phyloP scores from a whole-genome alignment of 2,888 invertebrate species.

The Clepsis dumicolana region DNA sequence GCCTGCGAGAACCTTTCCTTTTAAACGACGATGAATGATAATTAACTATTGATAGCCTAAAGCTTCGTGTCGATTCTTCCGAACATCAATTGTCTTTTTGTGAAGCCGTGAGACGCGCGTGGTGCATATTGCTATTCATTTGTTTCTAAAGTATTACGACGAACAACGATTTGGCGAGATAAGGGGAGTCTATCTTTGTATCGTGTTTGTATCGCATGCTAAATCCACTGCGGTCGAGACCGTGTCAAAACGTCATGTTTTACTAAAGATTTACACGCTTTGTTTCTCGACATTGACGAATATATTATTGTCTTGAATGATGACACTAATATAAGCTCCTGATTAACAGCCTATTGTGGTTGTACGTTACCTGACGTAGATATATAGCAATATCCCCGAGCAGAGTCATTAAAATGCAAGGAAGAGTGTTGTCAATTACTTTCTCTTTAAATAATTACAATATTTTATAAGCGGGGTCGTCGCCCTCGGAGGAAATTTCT shows the following conservation, averaged over 20 bases:
- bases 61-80: conserved; percentile 54
- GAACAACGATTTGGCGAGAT: conserved; percentile 25
- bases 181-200: conserved; percentile 29
- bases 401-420: conserved; percentile 56
- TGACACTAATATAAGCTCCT: conserved; percentile 29
- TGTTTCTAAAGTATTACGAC: conserved; percentile 8
- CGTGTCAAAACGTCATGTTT: conserved; percentile 27
- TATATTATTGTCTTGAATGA: conserved; percentile 31
- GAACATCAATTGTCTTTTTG: conserved; percentile 59
- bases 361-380: conserved; percentile 9
- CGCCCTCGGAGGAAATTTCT: conserved; percentile 30
- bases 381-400: conserved; percentile 49
- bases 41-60: conserved; percentile 60
- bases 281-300: conserved; percentile 35
- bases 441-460: conserved; percentile 53
- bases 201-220: conserved; percentile 16
- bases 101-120: conserved; percentile 24
- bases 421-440: conserved; percentile 52
- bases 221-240: conserved; percentile 12
- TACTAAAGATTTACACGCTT: conserved; percentile 37
- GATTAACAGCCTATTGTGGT: conserved; percentile 38
- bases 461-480: conserved; percentile 39
- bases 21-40: conserved; percentile 55
- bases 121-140: conserved; percentile 28
- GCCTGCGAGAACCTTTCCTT: conserved; percentile 66